Conservation (phyloP, 2,797 vertebrate species). For the Pseudochirops cupreus region DNA sequence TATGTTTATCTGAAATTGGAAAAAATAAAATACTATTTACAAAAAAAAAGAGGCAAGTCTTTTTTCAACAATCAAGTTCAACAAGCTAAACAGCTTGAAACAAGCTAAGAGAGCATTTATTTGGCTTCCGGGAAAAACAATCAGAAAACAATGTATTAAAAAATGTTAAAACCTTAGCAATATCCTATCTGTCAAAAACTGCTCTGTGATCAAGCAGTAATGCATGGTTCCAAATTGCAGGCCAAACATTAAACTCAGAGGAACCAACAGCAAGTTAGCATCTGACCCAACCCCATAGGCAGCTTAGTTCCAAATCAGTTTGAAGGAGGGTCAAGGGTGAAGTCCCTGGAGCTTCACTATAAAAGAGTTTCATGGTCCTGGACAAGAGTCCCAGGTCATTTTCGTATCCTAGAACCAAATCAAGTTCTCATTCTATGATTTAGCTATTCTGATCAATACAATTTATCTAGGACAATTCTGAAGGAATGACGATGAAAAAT, state of each 20-base stretch:
- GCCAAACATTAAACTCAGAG: neutral
- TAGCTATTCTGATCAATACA: neutral
- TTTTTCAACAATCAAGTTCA: neutral
- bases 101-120: neutral
- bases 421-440: neutral
- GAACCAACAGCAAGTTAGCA: neutral
- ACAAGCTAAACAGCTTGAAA: no score
- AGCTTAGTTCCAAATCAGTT: rapidly evolving
- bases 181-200: neutral
- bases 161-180: neutral
- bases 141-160: neutral
- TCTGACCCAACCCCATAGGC: neutral
- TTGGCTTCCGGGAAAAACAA: neutral
- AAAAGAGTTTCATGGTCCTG: neutral
- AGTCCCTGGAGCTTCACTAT: neutral
- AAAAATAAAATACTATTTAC: no score
- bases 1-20: neutral
- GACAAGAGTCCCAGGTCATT: neutral
- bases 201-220: no score
- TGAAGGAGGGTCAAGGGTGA: neutral
- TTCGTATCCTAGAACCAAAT: neutral
- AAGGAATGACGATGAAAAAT: neutral
- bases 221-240: neutral
- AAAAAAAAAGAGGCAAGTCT: neutral
- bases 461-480: neutral